Base-by-base conservation (phyloP, 2,888 invertebrate species). In the Drosophila lutescens region DNA sequence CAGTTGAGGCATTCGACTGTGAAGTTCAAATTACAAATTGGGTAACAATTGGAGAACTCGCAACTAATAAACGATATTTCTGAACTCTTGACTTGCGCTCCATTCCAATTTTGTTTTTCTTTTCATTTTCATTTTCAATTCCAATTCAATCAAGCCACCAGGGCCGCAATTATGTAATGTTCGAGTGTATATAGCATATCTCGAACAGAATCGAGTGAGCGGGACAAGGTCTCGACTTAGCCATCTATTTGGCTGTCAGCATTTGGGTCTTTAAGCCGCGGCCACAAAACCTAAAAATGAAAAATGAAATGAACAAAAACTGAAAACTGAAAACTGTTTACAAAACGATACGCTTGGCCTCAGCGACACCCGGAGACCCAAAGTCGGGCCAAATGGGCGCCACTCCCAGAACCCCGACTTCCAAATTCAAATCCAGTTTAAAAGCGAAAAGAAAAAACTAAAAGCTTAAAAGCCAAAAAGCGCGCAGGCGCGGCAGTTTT, bases 101-200 rank as follows among this genome's bases (percentile, higher is more conserved):
- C 23, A 51, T 43, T 13, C 43, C 43, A 13, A 17, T 41, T 17
- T 9, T 10, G 10, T 4, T n/a, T n/a, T n/a, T n/a, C n/a, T 2
- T 43, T 10, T 17, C 41, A 41, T 10, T 41, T 17, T 9, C 50
- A 51, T 47, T 69, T 58, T 30, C 66, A 59, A 57, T 81, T 80
- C 58, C 70, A 80, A 80, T 82, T 82, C 77, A 81, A 81, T 87
- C 79, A 87, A 49, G 62, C 83, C 77, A 70, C 74, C 87, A 70
- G 70, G 82, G 85, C 77, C 85, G 72, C 68, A 77, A 74, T 84
- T 84, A 86, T 84, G 88, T 86, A 88, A 88, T 84, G 82, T 17
- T 30, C 47, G 10, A 15, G 10, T 1, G 10, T 23, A 23, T 38
- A 23, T 32, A 15, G 23, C 15, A 15, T 43, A 63, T 62, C 61